Percentiles rank a stretch among this genome's conserved stretches.
These are phyloP conservation scores for Drosophila baimaii DNA, from an alignment of 1,140 invertebrate genomes.

Conservation along the genomic window DNA sequence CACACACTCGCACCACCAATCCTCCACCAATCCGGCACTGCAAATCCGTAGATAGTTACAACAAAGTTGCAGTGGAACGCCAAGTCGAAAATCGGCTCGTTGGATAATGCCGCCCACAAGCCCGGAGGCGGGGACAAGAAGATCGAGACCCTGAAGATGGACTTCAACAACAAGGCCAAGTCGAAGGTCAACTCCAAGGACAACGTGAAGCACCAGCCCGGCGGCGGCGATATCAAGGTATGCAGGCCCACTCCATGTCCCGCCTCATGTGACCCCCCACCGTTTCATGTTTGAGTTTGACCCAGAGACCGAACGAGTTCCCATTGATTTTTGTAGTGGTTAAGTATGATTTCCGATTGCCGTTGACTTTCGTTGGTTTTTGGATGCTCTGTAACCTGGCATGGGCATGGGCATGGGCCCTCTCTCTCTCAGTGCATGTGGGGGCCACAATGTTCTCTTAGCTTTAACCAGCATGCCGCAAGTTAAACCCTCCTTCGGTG, in stretches of 20 bases:
- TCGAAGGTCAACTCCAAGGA: slow-evolving; percentile 96
- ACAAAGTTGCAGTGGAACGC: slow-evolving; percentile 96
- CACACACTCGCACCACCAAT: slow-evolving; percentile 46
- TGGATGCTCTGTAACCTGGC: slow-evolving; percentile 39
- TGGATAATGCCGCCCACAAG: slow-evolving; percentile 96
- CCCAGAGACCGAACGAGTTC: slow-evolving; percentile 42
- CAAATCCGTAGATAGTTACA: slow-evolving; percentile 89
- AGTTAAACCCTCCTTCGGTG: slow-evolving; percentile 8
- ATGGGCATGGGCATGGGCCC: slow-evolving; percentile 50
- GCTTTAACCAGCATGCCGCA: slow-evolving; percentile 60
- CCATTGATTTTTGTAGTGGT: slow-evolving; percentile 50
- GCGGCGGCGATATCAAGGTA: slow-evolving; percentile 96
- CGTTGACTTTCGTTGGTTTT: slow-evolving; percentile 40
- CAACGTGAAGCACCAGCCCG: slow-evolving; percentile 88
- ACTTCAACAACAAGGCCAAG: slow-evolving; percentile 96
- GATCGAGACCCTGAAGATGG: slow-evolving; percentile 94
- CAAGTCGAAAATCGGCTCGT: slow-evolving; percentile 95
- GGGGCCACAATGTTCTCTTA: slow-evolving; percentile 39
- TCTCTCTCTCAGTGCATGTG: slow-evolving; percentile 46
- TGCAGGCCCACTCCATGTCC: slow-evolving; percentile 1
- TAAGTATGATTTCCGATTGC: slow-evolving; percentile 45
- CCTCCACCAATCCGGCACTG: slow-evolving; percentile 27
- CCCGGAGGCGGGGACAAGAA: slow-evolving; percentile 97
- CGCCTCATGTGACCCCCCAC: slow-evolving; percentile 9
- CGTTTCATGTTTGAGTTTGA: slow-evolving; percentile 55